Conservation (phyloP, 2,888 invertebrate species). For the Coelinius sp. region DNA sequence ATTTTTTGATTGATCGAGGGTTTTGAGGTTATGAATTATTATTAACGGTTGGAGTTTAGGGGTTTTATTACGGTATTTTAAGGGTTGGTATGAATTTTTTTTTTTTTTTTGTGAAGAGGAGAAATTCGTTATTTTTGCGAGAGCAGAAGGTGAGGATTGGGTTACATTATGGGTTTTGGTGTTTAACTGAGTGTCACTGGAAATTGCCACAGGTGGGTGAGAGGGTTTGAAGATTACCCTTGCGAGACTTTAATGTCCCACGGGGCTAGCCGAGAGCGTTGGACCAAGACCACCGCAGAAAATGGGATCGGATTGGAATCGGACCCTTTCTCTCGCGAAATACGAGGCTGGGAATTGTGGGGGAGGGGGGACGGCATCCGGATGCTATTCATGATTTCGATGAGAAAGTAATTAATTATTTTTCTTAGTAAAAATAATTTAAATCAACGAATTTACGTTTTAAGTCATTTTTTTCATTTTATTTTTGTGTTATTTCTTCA, state of each 20-base stretch:
- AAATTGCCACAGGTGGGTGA: background rate
- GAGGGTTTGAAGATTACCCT: conserved; percentile 1
- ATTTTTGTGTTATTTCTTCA: too few species aligned
- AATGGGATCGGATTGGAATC: background rate
- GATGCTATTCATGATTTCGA: background rate
- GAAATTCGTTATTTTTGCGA: background rate
- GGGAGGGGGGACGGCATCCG: background rate
- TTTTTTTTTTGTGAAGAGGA: too few species aligned
- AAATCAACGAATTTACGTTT: too few species aligned
- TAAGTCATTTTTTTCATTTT: too few species aligned
- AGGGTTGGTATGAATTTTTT: too few species aligned
- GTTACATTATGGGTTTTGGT: background rate
- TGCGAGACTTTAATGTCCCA: conserved; percentile 5
- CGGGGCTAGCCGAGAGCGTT: conserved; percentile 45
- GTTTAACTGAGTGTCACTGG: conserved; percentile 1
- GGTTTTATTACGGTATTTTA: too few species aligned
- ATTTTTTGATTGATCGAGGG: background rate
- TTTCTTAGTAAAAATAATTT: too few species aligned
- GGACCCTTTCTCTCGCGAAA: conserved; percentile 9
- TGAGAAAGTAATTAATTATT: background rate
- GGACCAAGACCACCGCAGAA: conserved; percentile 64
- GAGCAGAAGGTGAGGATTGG: background rate
- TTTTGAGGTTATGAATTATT: background rate
- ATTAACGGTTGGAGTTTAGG: background rate
- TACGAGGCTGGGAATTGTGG: conserved; percentile 10